Evolutionary conservation across 2,113 vertebrate species (phyloP), one percentile per base, ranked within the genome.

Genomic region (Danio rerio): DNA sequence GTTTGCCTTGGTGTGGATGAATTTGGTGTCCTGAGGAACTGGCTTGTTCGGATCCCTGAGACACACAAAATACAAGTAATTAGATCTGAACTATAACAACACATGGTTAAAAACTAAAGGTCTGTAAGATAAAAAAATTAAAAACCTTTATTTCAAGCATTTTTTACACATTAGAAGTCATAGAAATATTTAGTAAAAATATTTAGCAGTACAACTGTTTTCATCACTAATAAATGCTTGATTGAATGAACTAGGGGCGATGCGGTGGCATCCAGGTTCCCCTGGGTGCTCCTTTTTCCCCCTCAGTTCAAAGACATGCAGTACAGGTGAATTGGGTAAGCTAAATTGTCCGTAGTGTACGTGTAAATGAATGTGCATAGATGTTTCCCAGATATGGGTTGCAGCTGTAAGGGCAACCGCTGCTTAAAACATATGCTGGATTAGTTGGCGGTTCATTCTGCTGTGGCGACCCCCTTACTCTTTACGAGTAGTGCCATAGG

Each of bases 1-100:
- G 86, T 99, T 99, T 77, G 98, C 96, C 91, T 99, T 99, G 65
- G 98, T 99, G 91, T 99, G 98, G 95, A 99, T 99, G 93, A 99
- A 99, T 91, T 99, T 99, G 83, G 98, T 99, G 89, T 99, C 98
- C 91, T 99, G 98, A 69, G 98, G 98, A 9, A 99, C 97, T 0
- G 98, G 98, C 89, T 99, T 98, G 92, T 99, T 99, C 47, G 98
- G 98, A 87, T 99, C 98, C 87, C 98, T 99, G 86, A 40, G 85
- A 31, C 2, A 87, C 13, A 90, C 9, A 89, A 10, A 8, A 5
- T 18, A 58, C 45, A 58, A 9, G 9, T 20, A 21, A 52, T 52
- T 31, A 31, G 5, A 50, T 21, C 7, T 71, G 47, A 71, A 0
- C 18, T 49, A 70, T 8, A 20, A 11, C 11, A 50, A 50, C 18